Evolutionary conservation across 2,888 invertebrate genomes (phyloP).

Genomic region (Phyllotreta striolata): DNA sequence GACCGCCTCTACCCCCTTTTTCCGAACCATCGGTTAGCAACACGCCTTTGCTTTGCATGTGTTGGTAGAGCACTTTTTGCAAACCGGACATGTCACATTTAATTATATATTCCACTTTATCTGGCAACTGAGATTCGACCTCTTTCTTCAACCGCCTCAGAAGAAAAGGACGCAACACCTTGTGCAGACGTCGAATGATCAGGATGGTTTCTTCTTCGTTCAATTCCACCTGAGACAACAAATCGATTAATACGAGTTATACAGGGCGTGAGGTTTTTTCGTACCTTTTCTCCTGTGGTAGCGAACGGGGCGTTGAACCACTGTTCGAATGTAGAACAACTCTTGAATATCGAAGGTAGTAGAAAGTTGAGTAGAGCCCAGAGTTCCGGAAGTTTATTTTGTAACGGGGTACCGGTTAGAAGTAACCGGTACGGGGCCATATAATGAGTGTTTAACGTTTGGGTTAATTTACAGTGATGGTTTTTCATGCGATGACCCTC

Average conservation of each 20-base stretch:
- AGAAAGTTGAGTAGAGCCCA: slow-evolving; percentile 99
- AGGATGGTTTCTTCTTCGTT: slow-evolving; percentile 99
- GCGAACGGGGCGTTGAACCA: slow-evolving; percentile 99
- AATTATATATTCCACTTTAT: slow-evolving; percentile 98
- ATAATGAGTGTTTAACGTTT: slow-evolving; percentile 97
- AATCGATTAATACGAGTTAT: no score
- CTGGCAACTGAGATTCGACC: slow-evolving; percentile 98
- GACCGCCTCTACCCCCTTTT: slow-evolving; percentile 86
- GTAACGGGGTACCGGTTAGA: slow-evolving; percentile 95
- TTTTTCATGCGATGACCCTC: slow-evolving; percentile 99
- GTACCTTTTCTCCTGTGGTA: slow-evolving; percentile 94
- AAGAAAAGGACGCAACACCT: slow-evolving; percentile 96
- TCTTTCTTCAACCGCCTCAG: slow-evolving; percentile 97
- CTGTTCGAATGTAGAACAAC: slow-evolving; percentile 97
- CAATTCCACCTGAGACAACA: slow-evolving; percentile 96
- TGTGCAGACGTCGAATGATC: slow-evolving; percentile 98
- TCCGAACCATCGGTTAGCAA: slow-evolving; percentile 95
- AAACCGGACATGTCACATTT: slow-evolving; percentile 99
- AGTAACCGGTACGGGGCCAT: slow-evolving; percentile 93
- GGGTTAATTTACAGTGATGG: slow-evolving; percentile 98
- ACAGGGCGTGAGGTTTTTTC: no score
- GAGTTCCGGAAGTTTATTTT: slow-evolving; percentile 97
- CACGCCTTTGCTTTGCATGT: slow-evolving; percentile 98
- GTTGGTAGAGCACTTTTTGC: slow-evolving; percentile 93
- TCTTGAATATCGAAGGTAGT: slow-evolving; percentile 98